Evolutionary conservation across 2,113 vertebrate genomes (phyloP).

Genomic region (Isurus oxyrinchus): DNA sequence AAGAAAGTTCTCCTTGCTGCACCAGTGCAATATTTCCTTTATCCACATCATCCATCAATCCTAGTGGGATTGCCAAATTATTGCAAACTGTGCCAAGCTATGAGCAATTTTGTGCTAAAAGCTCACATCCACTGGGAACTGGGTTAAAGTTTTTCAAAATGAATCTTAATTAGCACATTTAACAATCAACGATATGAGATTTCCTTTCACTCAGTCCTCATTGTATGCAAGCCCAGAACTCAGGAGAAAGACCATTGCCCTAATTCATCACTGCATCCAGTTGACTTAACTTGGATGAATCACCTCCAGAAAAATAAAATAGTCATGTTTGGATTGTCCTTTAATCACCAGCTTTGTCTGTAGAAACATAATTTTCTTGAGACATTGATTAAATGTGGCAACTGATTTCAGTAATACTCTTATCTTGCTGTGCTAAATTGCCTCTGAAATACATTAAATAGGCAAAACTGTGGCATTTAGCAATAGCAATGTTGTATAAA

Average conservation of each 20-base stretch:
- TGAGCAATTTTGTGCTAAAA: neutral
- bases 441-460: neutral
- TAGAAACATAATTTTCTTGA: neutral
- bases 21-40: slow-evolving; percentile 2
- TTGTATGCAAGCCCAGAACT: no score
- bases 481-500: neutral
- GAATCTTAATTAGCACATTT: neutral
- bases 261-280: neutral
- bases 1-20: no score
- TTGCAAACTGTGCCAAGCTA: neutral
- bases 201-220: neutral
- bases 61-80: slow-evolving; percentile 13
- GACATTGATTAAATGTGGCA: neutral
- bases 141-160: neutral
- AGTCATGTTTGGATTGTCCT: neutral
- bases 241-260: neutral
- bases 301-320: neutral
- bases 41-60: neutral
- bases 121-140: neutral
- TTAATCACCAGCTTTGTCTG: neutral
- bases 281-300: neutral
- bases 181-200: neutral
- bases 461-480: neutral
- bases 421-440: neutral
- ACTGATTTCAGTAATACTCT: neutral